phyloP scores from a whole-genome alignment of 1,140 invertebrate species.

The Scaptomyza montana region DNA sequence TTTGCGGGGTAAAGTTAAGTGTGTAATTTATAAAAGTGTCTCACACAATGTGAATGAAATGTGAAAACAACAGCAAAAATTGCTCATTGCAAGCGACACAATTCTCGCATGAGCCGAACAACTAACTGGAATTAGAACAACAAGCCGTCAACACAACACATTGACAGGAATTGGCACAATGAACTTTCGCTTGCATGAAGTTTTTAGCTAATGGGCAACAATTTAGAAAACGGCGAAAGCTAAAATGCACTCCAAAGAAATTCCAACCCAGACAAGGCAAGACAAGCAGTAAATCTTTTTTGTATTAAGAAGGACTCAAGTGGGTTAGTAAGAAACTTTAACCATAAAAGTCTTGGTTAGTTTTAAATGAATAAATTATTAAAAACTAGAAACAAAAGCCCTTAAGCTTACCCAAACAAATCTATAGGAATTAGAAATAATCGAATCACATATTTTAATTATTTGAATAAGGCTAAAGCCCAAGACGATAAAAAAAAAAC shows the following conservation, averaged over 20 bases:
- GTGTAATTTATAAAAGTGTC: slow-evolving; percentile 77
- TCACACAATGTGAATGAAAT: slow-evolving; percentile 29
- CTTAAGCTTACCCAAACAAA: too few species aligned
- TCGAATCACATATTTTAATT: too few species aligned
- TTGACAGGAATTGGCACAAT: slow-evolving; percentile 60
- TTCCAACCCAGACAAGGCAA: background rate
- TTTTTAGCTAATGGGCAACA: slow-evolving; percentile 53
- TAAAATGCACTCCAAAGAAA: background rate
- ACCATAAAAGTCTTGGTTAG: too few species aligned
- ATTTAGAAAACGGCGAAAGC: slow-evolving; percentile 38
- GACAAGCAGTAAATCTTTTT: background rate
- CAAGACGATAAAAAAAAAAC: background rate
- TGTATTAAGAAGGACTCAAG: background rate
- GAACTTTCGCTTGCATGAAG: slow-evolving; percentile 54
- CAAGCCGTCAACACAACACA: slow-evolving; percentile 1
- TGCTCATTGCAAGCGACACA: slow-evolving; percentile 67
- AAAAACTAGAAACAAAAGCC: too few species aligned
- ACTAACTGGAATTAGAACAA: slow-evolving; percentile 13
- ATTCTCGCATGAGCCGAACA: slow-evolving; percentile 45
- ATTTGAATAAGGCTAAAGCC: background rate
- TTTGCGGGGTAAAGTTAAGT: slow-evolving; percentile 58
- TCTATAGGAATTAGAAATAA: too few species aligned
- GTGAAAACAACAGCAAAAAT: slow-evolving; percentile 46
- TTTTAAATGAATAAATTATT: too few species aligned
- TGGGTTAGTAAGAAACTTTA: too few species aligned